Conservation (phyloP, 92 coral and sea anemone genomes). For the Hydrozoanthus gracilis region DNA sequence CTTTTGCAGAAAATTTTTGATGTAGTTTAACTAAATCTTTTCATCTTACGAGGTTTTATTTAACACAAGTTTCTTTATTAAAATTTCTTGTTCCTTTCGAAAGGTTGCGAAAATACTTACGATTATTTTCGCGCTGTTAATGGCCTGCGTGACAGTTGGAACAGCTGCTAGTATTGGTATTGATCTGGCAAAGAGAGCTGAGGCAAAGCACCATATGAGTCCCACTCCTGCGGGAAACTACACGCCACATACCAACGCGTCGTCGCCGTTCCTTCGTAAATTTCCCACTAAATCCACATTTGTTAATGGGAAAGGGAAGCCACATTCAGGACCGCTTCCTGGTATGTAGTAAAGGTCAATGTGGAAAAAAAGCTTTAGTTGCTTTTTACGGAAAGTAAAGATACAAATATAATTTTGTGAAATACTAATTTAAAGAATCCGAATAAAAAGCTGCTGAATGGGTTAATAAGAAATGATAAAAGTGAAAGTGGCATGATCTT, state of each 20-base stretch:
- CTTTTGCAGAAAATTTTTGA: too few relatives aligned
- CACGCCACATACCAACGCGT: background rate
- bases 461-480: too few relatives aligned
- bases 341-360: background rate
- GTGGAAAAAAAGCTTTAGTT: too few relatives aligned
- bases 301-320: background rate
- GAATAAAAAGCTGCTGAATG: too few relatives aligned
- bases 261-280: background rate
- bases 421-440: too few relatives aligned
- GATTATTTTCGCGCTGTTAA: conserved; percentile 73
- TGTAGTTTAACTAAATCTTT: too few relatives aligned
- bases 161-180: conserved; percentile 58
- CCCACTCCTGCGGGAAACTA: background rate
- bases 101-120: conserved; percentile 80
- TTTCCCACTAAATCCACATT: background rate
- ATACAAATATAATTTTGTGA: too few relatives aligned
- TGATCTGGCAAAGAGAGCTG: conserved; percentile 23
- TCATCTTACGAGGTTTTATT: too few relatives aligned
- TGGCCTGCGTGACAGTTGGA: conserved; percentile 83
- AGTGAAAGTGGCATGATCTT: too few relatives aligned
- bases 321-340: background rate
- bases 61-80: background rate
- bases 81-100: background rate
- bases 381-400: too few relatives aligned
- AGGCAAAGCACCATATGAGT: too few relatives aligned